phyloP scores from a whole-genome alignment of 2,888 invertebrate species.

The Rhagonycha lutea region DNA sequence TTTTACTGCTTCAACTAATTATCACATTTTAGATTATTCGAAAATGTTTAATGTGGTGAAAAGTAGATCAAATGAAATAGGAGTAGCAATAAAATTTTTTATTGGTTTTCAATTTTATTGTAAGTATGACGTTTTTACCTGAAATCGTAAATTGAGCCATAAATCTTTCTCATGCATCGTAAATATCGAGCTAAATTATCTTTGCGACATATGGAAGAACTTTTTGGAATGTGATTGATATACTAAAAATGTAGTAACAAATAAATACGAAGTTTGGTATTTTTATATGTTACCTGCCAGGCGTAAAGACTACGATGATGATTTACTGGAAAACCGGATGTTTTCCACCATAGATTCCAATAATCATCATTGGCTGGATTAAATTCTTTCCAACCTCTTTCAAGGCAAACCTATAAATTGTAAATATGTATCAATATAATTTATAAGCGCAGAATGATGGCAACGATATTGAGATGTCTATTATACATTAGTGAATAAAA shows the following conservation, averaged over 20 bases:
- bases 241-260: slow-evolving; percentile 58
- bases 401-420: slow-evolving; percentile 68
- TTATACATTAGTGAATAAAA: no score
- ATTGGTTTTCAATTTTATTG: not conserved
- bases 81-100: not conserved
- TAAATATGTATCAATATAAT: not conserved
- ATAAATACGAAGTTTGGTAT: not conserved
- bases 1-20: not conserved
- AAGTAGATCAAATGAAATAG: not conserved
- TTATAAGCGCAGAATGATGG: not conserved
- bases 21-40: not conserved
- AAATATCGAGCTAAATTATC: slow-evolving; percentile 79
- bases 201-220: slow-evolving; percentile 81
- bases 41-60: not conserved
- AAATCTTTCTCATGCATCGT: slow-evolving; percentile 79
- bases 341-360: slow-evolving; percentile 88
- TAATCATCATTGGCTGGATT: slow-evolving; percentile 66
- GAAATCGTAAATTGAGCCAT: slow-evolving; percentile 82
- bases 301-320: slow-evolving; percentile 68
- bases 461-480: not conserved
- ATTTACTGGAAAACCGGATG: slow-evolving; percentile 70
- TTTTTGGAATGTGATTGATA: slow-evolving; percentile 84
- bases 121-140: slow-evolving; percentile 59
- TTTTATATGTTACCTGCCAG: slow-evolving; percentile 64
- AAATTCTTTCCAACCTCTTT: slow-evolving; percentile 81